These are phyloP conservation scores for Gymnocephalus cernua DNA, from an alignment of 2,113 vertebrate species.

Conservation along the genomic window DNA sequence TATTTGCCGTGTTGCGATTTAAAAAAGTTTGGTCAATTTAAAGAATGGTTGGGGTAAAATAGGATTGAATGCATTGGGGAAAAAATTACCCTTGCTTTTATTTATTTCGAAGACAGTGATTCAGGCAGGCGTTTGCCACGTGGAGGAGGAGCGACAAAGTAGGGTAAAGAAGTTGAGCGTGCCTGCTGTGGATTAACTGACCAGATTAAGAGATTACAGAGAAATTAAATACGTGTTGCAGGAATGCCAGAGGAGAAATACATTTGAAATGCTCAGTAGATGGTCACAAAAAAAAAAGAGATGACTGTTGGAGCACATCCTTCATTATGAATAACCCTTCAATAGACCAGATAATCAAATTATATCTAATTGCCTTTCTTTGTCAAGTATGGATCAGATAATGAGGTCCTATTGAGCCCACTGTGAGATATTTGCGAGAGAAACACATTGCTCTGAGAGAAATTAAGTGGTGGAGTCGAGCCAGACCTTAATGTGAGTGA, in stretches of 20 bases:
- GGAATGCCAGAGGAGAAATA: slow-evolving; percentile 59
- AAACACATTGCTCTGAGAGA: slow-evolving; percentile 24
- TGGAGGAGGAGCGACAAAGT: slow-evolving; percentile 63
- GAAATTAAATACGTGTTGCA: slow-evolving; percentile 75
- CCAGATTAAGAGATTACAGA: slow-evolving; percentile 86
- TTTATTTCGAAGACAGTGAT: slow-evolving; percentile 20
- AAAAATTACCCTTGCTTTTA: slow-evolving; percentile 15
- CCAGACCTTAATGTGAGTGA: slow-evolving; percentile 33
- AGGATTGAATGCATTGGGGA: neutral
- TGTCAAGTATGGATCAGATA: slow-evolving; percentile 23
- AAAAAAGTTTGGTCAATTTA: slow-evolving; percentile 7
- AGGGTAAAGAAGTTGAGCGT: slow-evolving; percentile 74
- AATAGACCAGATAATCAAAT: slow-evolving; percentile 17
- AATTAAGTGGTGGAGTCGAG: slow-evolving; percentile 8
- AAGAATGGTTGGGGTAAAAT: neutral
- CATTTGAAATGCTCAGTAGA: slow-evolving; percentile 37
- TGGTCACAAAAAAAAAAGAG: slow-evolving; percentile 37
- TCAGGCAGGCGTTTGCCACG: slow-evolving; percentile 22
- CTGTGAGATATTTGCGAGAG: slow-evolving; percentile 3
- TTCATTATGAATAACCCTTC: slow-evolving; percentile 22
- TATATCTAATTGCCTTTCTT: slow-evolving; percentile 17
- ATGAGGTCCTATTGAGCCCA: slow-evolving; percentile 12
- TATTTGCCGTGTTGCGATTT: slow-evolving; percentile 4
- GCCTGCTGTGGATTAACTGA: slow-evolving; percentile 79
- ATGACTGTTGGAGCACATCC: neutral